Evolutionary conservation across 30 jellyfish, hydroid and myxozoan species (phyloP).

Genomic region (Nemopilema nomurai): DNA sequence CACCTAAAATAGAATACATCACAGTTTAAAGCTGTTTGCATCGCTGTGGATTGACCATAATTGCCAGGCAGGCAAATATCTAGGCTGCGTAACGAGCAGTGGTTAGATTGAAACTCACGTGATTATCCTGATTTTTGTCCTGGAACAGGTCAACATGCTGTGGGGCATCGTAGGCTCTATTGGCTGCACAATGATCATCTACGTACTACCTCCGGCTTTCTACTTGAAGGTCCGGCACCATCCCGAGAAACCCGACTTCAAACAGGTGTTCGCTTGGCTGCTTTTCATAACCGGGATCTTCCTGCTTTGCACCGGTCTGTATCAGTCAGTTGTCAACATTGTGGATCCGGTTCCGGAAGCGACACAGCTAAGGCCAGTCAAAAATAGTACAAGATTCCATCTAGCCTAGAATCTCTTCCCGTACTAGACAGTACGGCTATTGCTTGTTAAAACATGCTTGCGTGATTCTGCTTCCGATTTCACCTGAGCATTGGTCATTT

Average conservation of each 20-base stretch:
- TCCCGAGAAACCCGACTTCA: constrained; percentile 86
- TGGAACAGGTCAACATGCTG: constrained; percentile 87
- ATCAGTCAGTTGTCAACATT: constrained; percentile 83
- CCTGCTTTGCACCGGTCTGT: constrained; percentile 79
- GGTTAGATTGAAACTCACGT: background rate
- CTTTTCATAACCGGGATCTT: constrained; percentile 70
- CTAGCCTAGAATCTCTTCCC: background rate
- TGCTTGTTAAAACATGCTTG: too few species aligned
- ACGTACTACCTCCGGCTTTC: constrained; percentile 96
- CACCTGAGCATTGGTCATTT: too few species aligned
- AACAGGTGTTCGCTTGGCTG: constrained; percentile 81
- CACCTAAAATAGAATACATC: too few species aligned
- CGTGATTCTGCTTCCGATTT: too few species aligned
- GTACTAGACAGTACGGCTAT: background rate
- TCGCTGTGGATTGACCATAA: too few species aligned
- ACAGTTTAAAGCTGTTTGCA: too few species aligned
- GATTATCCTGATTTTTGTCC: background rate
- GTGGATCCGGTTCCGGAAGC: constrained; percentile 75
- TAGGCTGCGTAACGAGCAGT: too few species aligned
- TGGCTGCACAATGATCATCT: constrained; percentile 90
- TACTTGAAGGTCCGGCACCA: constrained; percentile 89
- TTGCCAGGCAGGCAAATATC: too few species aligned
- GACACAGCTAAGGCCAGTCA: constrained; percentile 6
- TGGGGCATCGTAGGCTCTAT: constrained; percentile 99
- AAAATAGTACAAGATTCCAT: background rate